phyloP scores from a whole-genome alignment of 1,140 invertebrate genomes.

The Drosophila lacteicornis region DNA sequence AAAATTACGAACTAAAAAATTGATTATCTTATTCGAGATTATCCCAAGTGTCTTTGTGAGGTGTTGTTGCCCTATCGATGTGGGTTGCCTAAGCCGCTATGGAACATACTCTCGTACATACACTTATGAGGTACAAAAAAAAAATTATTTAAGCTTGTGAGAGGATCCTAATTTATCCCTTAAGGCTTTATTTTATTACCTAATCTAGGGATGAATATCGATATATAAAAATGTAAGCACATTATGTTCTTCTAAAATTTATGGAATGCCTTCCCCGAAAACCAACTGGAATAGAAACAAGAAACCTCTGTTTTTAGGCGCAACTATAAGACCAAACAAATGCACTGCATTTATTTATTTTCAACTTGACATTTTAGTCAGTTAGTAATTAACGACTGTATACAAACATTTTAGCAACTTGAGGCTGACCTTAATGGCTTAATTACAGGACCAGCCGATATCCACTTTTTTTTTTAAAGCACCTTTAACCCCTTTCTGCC shows the following conservation, averaged over 20 bases:
- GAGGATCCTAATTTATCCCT: neutral
- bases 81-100: slow-evolving; percentile 46
- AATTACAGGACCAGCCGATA: slow-evolving; percentile 55
- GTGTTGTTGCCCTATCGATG: slow-evolving; percentile 53
- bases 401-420: slow-evolving; percentile 4
- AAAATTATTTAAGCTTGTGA: neutral
- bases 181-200: neutral
- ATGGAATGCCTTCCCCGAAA: too few relatives aligned
- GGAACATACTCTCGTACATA: slow-evolving; percentile 16
- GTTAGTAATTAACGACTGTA: neutral
- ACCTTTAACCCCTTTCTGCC: neutral
- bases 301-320: too few relatives aligned
- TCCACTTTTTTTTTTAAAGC: slow-evolving; percentile 17
- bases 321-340: too few relatives aligned
- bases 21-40: slow-evolving; percentile 57
- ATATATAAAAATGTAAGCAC: too few relatives aligned
- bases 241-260: too few relatives aligned
- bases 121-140: neutral
- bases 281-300: too few relatives aligned
- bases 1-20: slow-evolving; percentile 56
- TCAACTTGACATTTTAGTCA: neutral
- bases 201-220: too few relatives aligned
- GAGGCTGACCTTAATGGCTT: slow-evolving; percentile 42
- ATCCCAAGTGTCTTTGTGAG: slow-evolving; percentile 47
- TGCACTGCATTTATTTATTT: neutral